A percentile compares a stretch with the other conserved stretches of the same genome.
Conservation (phyloP, 53 echinoderm and acorn worm species). For the Mesocentrotus franciscanus region DNA sequence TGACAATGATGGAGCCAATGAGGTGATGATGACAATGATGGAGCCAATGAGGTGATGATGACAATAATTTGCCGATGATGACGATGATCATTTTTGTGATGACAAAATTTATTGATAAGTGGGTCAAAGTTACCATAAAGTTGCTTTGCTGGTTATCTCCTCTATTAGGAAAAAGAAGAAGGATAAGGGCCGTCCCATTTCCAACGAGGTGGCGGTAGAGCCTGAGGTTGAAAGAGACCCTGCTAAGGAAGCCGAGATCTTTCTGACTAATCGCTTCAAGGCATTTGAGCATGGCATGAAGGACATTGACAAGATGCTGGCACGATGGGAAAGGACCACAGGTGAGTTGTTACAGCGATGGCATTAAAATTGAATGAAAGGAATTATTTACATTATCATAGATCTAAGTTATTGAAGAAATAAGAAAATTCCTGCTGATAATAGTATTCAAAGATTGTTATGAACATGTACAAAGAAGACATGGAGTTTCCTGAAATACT, state of each 20-base stretch:
- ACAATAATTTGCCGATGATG: neutral
- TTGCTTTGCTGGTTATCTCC: neutral
- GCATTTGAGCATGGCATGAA: slow-evolving; percentile 97
- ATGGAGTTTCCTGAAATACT: too few relatives aligned
- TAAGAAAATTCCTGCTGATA: neutral
- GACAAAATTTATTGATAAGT: neutral
- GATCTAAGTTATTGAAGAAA: neutral
- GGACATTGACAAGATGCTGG: slow-evolving; percentile 91
- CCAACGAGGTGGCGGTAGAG: slow-evolving; percentile 84
- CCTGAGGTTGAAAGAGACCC: slow-evolving; percentile 87
- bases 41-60: neutral
- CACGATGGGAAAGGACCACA: slow-evolving; percentile 93
- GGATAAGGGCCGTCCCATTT: slow-evolving; percentile 92
- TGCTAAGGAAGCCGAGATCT: slow-evolving; percentile 86
- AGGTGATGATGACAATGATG: slow-evolving; percentile 3
- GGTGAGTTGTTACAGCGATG: slow-evolving; percentile 66
- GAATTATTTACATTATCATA: too few relatives aligned
- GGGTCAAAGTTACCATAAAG: neutral
- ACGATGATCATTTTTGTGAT: neutral
- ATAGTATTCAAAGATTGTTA: neutral
- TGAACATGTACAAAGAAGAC: too few relatives aligned
- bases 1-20: neutral
- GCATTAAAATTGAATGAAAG: neutral
- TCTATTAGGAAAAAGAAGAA: slow-evolving; percentile 90
- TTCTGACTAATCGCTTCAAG: slow-evolving; percentile 87